Evolutionary conservation across 2,888 invertebrate genomes (phyloP), one percentile per base, ranked within the genome.

Genomic region (Campopleginae sp.): DNA sequence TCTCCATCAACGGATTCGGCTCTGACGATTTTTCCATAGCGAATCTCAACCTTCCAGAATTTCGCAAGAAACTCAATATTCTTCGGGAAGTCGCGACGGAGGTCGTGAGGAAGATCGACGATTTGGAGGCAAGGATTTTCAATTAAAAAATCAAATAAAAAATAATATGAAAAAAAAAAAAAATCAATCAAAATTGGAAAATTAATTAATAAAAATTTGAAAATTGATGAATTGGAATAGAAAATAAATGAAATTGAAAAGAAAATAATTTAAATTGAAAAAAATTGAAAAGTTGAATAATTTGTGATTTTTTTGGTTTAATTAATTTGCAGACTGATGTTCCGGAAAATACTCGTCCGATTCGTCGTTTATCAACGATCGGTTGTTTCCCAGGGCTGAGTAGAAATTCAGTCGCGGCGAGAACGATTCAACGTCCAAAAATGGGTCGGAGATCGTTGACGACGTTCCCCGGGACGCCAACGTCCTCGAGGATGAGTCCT

Each of bases 291-390:
- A 19, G 14, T 2, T 0, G 10, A 12, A 51, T 46, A 14, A 42
- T 42, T 61, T 51, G 17, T 1, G 38, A 7, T 14, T 8, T 74
- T 58, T 17, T 44, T 31, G 44, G 19, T 58, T 61, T 0, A 12
- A 46, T 74, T 48, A 19, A 54, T 66, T 42, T 80, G 48, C 42
- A 90, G 90, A 79, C 85, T n/a, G 58, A 65, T 23, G 58, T 10
- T 7, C 75, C 86, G 0, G 86, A 88, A 33, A 61, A 79, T 8
- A 46, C 33, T 1, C 85, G 87, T 66, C 80, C 87, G 8, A 85
- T 84, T 54, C 87, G 87, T 10, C 89, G 89, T 6, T 80, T 89
- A n/a, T 84, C 88, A n/a, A 23, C 87, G 4, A 85, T 88, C 17
- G 86, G 85, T 7, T 27, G 38, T 46, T 82, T 68, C 17, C 48